These are phyloP conservation scores for Phorcus lineatus DNA, from an alignment of 2,888 invertebrate species.

Conservation along the genomic window DNA sequence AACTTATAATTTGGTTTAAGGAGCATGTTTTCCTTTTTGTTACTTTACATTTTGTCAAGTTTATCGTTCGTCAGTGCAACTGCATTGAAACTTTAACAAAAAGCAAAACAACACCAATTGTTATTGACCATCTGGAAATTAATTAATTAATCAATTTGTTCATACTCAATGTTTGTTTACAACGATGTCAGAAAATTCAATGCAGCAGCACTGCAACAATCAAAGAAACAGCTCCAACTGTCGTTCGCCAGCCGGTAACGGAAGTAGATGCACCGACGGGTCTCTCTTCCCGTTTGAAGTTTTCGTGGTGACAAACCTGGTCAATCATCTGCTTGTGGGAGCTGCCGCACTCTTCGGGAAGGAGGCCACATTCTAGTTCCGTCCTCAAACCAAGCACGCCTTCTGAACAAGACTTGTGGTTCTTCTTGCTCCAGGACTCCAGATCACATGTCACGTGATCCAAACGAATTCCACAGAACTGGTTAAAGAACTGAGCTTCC, in stretches of 20 bases:
- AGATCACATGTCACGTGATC: slow-evolving; percentile 40
- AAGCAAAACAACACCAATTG: too few relatives aligned
- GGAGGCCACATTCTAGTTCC: slow-evolving; percentile 44
- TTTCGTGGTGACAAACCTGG: background rate
- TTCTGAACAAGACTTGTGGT: slow-evolving; percentile 36
- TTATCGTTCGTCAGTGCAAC: too few relatives aligned
- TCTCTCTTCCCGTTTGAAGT: background rate
- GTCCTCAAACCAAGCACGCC: slow-evolving; percentile 41
- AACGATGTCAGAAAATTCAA: too few relatives aligned
- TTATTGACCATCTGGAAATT: too few relatives aligned
- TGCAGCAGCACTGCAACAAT: too few relatives aligned
- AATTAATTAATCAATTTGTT: too few relatives aligned
- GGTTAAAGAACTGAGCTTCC: background rate
- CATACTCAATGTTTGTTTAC: too few relatives aligned
- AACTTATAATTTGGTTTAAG: too few relatives aligned
- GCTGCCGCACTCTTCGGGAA: slow-evolving; percentile 35
- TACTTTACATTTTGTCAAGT: too few relatives aligned
- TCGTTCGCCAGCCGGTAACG: background rate
- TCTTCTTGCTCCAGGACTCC: slow-evolving; percentile 37
- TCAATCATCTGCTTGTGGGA: slow-evolving; percentile 8
- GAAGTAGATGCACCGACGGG: background rate
- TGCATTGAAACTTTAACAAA: too few relatives aligned
- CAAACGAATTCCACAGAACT: slow-evolving; percentile 19
- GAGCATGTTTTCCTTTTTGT: too few relatives aligned
- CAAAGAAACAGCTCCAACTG: too few relatives aligned